Conservation (phyloP, 2,113 vertebrate species). For the Xyliphius kryptos region DNA sequence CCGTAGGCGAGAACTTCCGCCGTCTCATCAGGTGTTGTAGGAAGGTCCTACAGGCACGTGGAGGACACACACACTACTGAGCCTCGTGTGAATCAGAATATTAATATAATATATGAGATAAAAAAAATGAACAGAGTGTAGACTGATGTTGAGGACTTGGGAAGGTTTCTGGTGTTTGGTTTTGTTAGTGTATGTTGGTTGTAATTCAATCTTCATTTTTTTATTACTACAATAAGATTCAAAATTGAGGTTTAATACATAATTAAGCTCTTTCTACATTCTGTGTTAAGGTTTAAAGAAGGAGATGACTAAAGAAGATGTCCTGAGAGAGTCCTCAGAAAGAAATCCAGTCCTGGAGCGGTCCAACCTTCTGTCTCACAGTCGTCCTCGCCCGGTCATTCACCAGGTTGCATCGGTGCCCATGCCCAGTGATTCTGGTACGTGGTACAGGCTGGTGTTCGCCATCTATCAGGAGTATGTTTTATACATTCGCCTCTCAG, state of each 20-base stretch:
- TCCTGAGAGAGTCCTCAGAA: conserved; percentile 60
- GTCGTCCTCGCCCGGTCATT: conserved; percentile 65
- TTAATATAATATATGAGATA: no score
- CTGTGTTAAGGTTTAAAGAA: conserved; percentile 48
- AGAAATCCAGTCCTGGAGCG: conserved; percentile 64
- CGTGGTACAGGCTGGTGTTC: conserved; percentile 32
- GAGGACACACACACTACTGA: no score
- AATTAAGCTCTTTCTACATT: neutral
- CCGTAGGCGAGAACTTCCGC: no score
- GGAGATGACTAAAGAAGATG: conserved; percentile 72
- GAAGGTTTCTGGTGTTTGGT: neutral
- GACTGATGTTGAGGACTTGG: no score
- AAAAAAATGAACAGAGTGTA: no score
- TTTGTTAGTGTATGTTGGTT: neutral
- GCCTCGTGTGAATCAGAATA: no score
- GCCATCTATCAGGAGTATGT: neutral
- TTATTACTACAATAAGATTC: no score
- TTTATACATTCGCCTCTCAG: neutral
- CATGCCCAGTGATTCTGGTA: conserved; percentile 91
- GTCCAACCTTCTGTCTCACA: conserved; percentile 57
- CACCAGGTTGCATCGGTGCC: conserved; percentile 90
- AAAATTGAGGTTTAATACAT: no score
- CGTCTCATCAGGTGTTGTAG: no score
- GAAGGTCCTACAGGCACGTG: no score
- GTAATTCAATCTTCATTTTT: no score